Evolutionary conservation across 2,888 invertebrate genomes (phyloP).

Genomic region (Lumbricus terrestris): DNA sequence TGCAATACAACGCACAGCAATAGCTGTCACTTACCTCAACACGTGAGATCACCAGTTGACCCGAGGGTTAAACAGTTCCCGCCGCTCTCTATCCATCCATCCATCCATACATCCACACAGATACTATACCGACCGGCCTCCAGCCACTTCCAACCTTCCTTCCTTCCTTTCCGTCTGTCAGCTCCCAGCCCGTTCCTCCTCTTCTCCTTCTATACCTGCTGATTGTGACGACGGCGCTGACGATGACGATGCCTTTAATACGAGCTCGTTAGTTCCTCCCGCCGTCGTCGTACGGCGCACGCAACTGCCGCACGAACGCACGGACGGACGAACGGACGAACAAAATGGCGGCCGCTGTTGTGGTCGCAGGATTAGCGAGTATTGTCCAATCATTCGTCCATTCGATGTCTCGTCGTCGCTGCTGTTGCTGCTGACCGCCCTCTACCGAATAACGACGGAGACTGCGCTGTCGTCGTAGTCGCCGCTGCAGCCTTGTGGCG

Average conservation of each 20-base stretch:
- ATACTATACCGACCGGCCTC: no score
- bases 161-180: no score
- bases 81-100: neutral
- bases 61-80: no score
- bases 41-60: neutral
- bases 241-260: neutral
- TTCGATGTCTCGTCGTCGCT: no score
- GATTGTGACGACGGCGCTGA: no score
- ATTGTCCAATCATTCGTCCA: neutral
- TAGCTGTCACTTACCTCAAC: neutral
- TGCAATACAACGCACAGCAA: neutral
- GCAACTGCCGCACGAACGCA: neutral
- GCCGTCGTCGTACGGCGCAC: neutral
- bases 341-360: no score
- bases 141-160: no score
- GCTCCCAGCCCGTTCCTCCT: no score
- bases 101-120: neutral
- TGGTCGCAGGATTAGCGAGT: neutral
- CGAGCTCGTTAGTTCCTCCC: neutral
- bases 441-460: neutral
- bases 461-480: no score
- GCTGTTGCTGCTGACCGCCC: neutral
- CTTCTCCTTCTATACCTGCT: neutral
- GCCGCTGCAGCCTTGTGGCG: neutral
- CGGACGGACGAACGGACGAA: neutral